phyloP scores from a whole-genome alignment of 2,797 vertebrate genomes.

The Onychomys arenicola region DNA sequence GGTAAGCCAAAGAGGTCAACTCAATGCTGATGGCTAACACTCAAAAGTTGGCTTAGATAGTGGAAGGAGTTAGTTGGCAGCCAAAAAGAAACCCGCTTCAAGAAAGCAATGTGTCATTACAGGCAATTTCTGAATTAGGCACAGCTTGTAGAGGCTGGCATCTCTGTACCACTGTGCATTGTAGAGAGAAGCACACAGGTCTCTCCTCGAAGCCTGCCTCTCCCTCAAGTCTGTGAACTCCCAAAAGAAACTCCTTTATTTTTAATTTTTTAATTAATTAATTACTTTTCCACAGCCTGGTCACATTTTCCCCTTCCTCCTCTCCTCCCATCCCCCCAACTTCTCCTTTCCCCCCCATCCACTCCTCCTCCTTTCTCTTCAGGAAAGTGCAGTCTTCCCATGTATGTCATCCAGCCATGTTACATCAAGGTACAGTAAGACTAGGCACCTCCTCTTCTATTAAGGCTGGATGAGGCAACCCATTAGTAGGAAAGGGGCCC shows the following conservation, averaged over 20 bases:
- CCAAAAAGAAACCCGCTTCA: conserved; percentile 37
- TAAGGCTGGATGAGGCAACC: background rate
- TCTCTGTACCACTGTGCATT: background rate
- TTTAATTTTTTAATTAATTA: background rate
- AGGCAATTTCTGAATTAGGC: background rate
- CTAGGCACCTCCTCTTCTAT: background rate
- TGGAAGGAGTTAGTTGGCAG: background rate
- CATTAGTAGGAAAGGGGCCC: background rate
- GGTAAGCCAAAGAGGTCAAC: background rate
- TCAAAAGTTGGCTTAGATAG: background rate
- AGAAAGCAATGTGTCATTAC: background rate
- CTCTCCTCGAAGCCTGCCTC: background rate
- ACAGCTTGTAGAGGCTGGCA: background rate
- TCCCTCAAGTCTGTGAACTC: background rate
- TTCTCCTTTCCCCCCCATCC: background rate
- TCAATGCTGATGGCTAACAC: conserved; percentile 16
- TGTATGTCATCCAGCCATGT: background rate
- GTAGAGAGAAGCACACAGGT: background rate
- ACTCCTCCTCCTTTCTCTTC: background rate
- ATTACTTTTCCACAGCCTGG: background rate
- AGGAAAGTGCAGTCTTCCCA: background rate
- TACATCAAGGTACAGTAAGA: background rate
- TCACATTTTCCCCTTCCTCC: background rate
- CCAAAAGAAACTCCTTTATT: background rate
- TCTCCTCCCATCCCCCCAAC: background rate